These are phyloP conservation scores for Axis porcinus DNA, from an alignment of 2,113 vertebrate species.

Conservation along the genomic window DNA sequence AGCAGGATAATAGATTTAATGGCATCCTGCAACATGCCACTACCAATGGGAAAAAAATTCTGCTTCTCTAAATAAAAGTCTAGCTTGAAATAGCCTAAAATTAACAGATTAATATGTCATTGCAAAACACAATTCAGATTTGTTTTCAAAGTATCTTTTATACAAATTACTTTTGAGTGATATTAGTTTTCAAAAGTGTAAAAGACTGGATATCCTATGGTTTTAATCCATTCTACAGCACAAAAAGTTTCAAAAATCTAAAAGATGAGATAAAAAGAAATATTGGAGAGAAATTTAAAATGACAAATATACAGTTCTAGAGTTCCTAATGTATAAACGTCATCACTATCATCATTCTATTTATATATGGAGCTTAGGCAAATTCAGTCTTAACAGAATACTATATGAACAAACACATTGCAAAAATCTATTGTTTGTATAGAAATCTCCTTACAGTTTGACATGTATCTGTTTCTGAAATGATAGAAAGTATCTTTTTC, in stretches of 20 bases:
- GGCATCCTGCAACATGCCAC: background rate
- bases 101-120: background rate
- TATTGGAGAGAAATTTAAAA: background rate
- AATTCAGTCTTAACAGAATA: background rate
- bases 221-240: background rate
- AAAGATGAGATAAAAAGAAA: background rate
- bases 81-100: background rate
- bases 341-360: background rate
- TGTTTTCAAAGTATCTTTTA: conserved; percentile 4
- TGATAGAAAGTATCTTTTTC: background rate
- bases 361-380: background rate
- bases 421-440: background rate
- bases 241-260: background rate
- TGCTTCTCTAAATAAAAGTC: background rate
- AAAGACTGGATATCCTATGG: background rate
- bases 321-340: background rate
- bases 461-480: background rate
- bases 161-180: background rate
- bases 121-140: background rate
- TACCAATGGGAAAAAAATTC: background rate
- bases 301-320: background rate
- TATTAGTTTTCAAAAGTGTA: background rate
- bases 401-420: background rate
- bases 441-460: background rate
- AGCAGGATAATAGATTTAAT: conserved; percentile 13